A percentile compares a stretch with the other conserved stretches of the same genome.
Evolutionary conservation across 2,888 invertebrate genomes (phyloP).

Genomic region (Drosophila stalkeri): DNA sequence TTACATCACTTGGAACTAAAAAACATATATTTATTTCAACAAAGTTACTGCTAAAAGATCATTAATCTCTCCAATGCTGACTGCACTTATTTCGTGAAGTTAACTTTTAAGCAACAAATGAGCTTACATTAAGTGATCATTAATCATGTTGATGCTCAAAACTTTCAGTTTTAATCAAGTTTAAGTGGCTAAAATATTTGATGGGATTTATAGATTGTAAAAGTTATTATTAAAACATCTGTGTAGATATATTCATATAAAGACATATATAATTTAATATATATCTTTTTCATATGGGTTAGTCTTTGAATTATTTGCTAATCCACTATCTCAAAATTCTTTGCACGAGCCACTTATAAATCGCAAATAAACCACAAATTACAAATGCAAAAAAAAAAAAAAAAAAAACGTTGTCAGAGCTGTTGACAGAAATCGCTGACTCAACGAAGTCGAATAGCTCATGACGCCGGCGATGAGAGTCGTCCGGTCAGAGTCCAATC

Average conservation of each 20-base stretch:
- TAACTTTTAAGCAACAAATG: neutral
- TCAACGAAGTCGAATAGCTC: slow-evolving; percentile 31
- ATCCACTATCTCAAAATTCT: slow-evolving; percentile 29
- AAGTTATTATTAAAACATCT: neutral
- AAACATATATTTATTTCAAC: neutral
- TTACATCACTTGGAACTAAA: neutral
- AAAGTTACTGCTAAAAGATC: neutral
- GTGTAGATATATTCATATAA: neutral
- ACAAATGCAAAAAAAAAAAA: neutral
- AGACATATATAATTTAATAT: neutral
- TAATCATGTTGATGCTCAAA: slow-evolving; percentile 9
- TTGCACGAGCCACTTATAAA: slow-evolving; percentile 19
- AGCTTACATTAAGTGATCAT: neutral
- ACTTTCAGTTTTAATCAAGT: neutral
- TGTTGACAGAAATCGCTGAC: slow-evolving; percentile 36
- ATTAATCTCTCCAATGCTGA: slow-evolving; percentile 24
- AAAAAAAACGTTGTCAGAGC: slow-evolving; percentile 3
- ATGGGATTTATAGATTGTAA: neutral
- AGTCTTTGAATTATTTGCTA: slow-evolving; percentile 28
- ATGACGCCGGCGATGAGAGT: slow-evolving; percentile 29
- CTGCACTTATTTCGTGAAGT: slow-evolving; percentile 2
- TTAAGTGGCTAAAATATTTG: neutral
- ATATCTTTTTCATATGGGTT: neutral
- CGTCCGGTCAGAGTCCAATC: slow-evolving; percentile 38
- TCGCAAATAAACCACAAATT: slow-evolving; percentile 18